These are phyloP conservation scores for Ditula angustiorana DNA, from an alignment of 2,888 invertebrate species.

Conservation along the genomic window DNA sequence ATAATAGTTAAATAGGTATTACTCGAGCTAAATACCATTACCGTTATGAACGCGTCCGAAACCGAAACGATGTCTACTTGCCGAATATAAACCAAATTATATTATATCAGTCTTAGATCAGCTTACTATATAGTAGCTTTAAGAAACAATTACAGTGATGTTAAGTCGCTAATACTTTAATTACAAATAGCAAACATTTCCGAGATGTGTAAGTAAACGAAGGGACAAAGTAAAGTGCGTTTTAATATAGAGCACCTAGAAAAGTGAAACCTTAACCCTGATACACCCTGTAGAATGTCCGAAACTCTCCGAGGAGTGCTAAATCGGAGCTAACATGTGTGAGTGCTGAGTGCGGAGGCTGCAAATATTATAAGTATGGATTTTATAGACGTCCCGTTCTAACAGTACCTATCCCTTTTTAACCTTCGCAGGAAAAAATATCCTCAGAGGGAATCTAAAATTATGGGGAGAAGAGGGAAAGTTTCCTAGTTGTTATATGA, in stretches of 20 bases:
- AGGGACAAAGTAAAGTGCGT: too few species aligned
- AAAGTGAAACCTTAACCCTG: not conserved
- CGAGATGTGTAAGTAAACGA: too few species aligned
- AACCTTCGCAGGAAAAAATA: constrained; percentile 73
- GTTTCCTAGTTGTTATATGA: constrained; percentile 70
- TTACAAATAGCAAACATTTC: too few species aligned
- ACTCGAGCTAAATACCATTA: too few species aligned
- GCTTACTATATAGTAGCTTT: too few species aligned
- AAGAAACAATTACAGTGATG: too few species aligned
- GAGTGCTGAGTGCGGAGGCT: constrained; percentile 77
- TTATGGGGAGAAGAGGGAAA: constrained; percentile 66
- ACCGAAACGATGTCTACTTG: too few species aligned
- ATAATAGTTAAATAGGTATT: too few species aligned
- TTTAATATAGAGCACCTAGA: not conserved
- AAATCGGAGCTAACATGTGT: constrained; percentile 73
- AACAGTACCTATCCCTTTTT: constrained; percentile 61
- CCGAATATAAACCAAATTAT: too few species aligned
- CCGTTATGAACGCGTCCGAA: too few species aligned
- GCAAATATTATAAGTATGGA: constrained; percentile 86
- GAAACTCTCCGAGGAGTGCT: constrained; percentile 79
- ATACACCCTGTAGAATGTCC: constrained; percentile 66
- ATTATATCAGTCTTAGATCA: too few species aligned
- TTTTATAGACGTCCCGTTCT: constrained; percentile 75
- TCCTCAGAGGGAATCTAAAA: constrained; percentile 78
- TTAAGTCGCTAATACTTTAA: too few species aligned